These are phyloP conservation scores for Nasonia giraulti DNA, from an alignment of 1,140 invertebrate species.

Conservation along the genomic window DNA sequence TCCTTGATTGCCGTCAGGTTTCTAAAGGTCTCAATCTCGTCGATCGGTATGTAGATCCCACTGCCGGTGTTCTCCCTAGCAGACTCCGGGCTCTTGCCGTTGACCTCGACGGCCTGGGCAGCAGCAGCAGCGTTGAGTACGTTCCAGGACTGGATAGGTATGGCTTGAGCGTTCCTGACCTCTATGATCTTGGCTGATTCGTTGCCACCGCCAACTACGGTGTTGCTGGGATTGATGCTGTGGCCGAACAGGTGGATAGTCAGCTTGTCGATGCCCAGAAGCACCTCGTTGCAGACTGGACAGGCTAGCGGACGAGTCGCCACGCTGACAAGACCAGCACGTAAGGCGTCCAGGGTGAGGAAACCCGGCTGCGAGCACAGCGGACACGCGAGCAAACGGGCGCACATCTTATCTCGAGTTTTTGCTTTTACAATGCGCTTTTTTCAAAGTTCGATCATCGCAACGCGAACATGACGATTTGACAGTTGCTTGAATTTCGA, in stretches of 20 bases:
- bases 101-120: not conserved
- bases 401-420: conserved; percentile 74
- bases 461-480: too few species aligned
- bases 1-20: conserved; percentile 39
- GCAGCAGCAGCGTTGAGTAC: conserved; percentile 40
- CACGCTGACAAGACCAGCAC: conserved; percentile 82
- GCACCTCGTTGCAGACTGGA: conserved; percentile 84
- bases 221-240: conserved; percentile 62
- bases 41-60: conserved; percentile 45
- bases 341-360: conserved; percentile 80
- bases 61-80: not conserved
- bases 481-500: too few species aligned
- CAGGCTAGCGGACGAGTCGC: conserved; percentile 83
- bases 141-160: conserved; percentile 57
- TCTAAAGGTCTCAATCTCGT: conserved; percentile 40
- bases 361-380: conserved; percentile 84
- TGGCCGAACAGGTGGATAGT: conserved; percentile 89
- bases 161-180: conserved; percentile 27
- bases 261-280: conserved; percentile 87
- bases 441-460: not conserved
- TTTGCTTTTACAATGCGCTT: too few species aligned
- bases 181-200: conserved; percentile 52
- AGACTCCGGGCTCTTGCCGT: not conserved
- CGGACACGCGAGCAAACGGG: conserved; percentile 82
- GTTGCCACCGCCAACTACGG: not conserved